These are phyloP conservation scores for Silvanus unidentatus DNA, from an alignment of 2,888 invertebrate genomes.

Conservation along the genomic window DNA sequence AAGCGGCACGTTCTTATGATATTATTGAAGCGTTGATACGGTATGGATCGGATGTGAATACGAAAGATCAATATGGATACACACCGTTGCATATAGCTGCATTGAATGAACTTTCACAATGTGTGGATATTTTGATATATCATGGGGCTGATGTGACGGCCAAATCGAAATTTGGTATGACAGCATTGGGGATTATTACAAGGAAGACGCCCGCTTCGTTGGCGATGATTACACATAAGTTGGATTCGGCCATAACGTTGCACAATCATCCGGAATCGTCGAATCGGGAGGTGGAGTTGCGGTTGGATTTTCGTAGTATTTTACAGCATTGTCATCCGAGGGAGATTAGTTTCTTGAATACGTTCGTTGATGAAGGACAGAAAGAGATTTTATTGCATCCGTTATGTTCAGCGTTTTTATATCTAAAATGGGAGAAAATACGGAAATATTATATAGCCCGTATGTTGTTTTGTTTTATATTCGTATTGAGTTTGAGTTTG, in stretches of 20 bases:
- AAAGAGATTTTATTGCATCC: slow-evolving; percentile 83
- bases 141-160: slow-evolving; percentile 87
- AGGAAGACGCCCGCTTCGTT: slow-evolving; percentile 82
- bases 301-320: slow-evolving; percentile 76
- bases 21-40: slow-evolving; percentile 72
- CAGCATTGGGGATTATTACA: slow-evolving; percentile 77
- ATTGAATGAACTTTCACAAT: slow-evolving; percentile 75
- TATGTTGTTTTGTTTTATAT: slow-evolving; percentile 70
- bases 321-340: slow-evolving; percentile 77
- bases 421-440: slow-evolving; percentile 87
- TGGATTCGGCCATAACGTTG: slow-evolving; percentile 73
- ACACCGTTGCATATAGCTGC: slow-evolving; percentile 82
- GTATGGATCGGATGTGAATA: slow-evolving; percentile 78
- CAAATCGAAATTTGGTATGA: slow-evolving; percentile 79
- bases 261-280: slow-evolving; percentile 73
- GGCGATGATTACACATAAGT: slow-evolving; percentile 73
- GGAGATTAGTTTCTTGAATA: slow-evolving; percentile 80
- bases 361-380: slow-evolving; percentile 83
- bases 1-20: slow-evolving; percentile 73
- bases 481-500: slow-evolving; percentile 72
- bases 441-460: slow-evolving; percentile 80
- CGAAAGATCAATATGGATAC: slow-evolving; percentile 79
- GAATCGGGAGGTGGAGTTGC: slow-evolving; percentile 73
- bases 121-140: slow-evolving; percentile 77
- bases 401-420: slow-evolving; percentile 78